Base-by-base conservation (phyloP, 2,888 invertebrate species). In the Agapostemon virescens region DNA sequence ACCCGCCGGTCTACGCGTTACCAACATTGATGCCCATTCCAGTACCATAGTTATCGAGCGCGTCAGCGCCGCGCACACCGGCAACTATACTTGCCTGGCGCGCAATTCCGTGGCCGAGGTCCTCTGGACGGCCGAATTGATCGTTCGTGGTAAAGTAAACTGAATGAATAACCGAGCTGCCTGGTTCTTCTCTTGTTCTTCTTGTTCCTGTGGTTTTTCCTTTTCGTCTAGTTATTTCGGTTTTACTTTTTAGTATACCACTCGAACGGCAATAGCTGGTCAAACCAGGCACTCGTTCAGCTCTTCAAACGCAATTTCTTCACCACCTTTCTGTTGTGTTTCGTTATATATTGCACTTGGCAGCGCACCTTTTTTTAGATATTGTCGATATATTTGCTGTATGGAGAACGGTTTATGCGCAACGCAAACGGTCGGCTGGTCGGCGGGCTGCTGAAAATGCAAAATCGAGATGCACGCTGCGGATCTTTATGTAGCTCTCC, bases 31-130 rank as follows among this genome's bases (percentile, higher is more conserved):
- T 92, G 97, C 97, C 91, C 98, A 97, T 93, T 96, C 97, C 68
- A 96, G 97, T 58, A 96, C 96, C 69, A 94, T 98, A 86, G 96
- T 97, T 88, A 97, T 98, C 88, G 97, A 98, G 90, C 96, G 96
- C 92, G 96, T 98, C 83, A 95, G 96, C 75, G 97, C 97, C 42
- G 94, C 96, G 71, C 97, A 98, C 92, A 97, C 96, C 88, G 98
- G 98, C 90, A 98, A 97, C 93, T 97, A 97, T 92, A 97, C 97
- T n/a, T 98, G 98, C 93, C 96, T 97, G 73, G 97, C 97, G n/a
- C 95, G 95, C 69, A 98, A 98, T 93, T 95, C 97, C 36, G 98
- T 98, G 20, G 97, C 92, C 86, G 92, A 92, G 87, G 92, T 93
- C 84, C 88, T 89, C 71, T 91, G 92, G 89, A 93, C 93, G 79